Percentiles rank a stretch among this genome's conserved stretches.
phyloP scores from a whole-genome alignment of 2,113 vertebrate genomes.

The Piaya cayana region DNA sequence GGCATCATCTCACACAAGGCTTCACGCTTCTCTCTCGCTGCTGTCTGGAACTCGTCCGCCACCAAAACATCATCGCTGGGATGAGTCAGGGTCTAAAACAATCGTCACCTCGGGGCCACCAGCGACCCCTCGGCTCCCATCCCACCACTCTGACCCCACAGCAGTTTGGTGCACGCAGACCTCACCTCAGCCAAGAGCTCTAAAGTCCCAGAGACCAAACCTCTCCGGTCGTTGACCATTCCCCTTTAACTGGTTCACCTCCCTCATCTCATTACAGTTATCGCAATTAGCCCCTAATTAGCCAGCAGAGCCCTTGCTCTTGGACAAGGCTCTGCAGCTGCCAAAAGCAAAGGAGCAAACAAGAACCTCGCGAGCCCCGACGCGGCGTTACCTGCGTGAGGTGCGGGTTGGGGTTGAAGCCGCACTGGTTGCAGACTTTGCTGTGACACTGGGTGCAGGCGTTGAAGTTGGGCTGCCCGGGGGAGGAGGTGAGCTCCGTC shows the following conservation, averaged over 20 bases:
- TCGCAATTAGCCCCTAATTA: not conserved
- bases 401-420: conserved; percentile 98
- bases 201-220: not conserved
- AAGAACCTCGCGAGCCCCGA: not conserved
- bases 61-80: not conserved
- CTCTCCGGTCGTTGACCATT: not conserved
- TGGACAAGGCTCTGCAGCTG: not conserved
- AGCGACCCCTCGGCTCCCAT: not conserved
- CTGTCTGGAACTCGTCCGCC: not conserved
- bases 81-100: not conserved
- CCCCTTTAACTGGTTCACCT: not conserved
- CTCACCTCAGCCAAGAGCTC: conserved; percentile 79
- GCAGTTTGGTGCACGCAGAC: not conserved
- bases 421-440: conserved; percentile 97
- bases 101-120: not conserved
- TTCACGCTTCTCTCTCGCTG: not conserved
- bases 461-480: conserved; percentile 90
- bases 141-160: fast-evolving
- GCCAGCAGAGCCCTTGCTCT: not conserved
- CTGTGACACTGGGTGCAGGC: conserved; percentile 94
- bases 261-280: not conserved
- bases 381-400: conserved; percentile 89
- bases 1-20: not conserved
- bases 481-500: conserved; percentile 88
- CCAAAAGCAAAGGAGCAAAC: not conserved